Percentiles rank a stretch among this genome's conserved stretches.
Evolutionary conservation across 2,888 invertebrate genomes (phyloP).

Genomic region (Drosophila suboccidentalis): DNA sequence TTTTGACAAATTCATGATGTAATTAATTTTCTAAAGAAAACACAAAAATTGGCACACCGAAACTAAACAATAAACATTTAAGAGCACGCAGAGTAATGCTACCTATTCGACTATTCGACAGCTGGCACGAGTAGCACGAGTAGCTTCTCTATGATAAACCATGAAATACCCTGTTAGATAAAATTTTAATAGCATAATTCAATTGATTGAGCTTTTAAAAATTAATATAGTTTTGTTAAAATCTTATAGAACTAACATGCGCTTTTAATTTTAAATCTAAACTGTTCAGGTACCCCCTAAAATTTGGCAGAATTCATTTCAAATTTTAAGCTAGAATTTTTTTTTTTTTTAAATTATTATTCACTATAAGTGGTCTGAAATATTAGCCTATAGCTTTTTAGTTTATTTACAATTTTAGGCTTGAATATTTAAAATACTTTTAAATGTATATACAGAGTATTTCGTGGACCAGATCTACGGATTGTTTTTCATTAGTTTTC

Average conservation of each 20-base stretch:
- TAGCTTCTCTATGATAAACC: neutral
- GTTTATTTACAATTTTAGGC: neutral
- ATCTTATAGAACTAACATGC: no score
- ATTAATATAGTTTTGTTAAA: no score
- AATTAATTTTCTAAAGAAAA: slow-evolving; percentile 69
- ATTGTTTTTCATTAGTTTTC: neutral
- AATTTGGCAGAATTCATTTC: no score
- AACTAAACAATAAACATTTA: slow-evolving; percentile 73
- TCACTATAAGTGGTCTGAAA: no score
- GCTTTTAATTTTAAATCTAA: no score
- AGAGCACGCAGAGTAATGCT: slow-evolving; percentile 41
- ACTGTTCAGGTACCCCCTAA: no score
- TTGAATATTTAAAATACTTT: neutral
- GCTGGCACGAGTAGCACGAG: slow-evolving; percentile 12
- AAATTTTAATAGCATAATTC: no score
- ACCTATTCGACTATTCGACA: slow-evolving; percentile 30
- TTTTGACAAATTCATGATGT: slow-evolving; percentile 77
- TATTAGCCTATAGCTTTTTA: neutral
- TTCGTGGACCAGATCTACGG: slow-evolving; percentile 9
- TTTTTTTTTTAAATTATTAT: no score
- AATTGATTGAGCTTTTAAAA: no score
- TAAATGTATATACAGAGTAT: neutral
- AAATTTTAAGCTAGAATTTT: no score
- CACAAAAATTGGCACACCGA: slow-evolving; percentile 74
- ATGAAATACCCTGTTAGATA: slow-evolving; percentile 24